A percentile compares a stretch with the other conserved stretches of the same genome.
Conservation (phyloP, 2,888 invertebrate species). For the Cryptophagus acutangulus region DNA sequence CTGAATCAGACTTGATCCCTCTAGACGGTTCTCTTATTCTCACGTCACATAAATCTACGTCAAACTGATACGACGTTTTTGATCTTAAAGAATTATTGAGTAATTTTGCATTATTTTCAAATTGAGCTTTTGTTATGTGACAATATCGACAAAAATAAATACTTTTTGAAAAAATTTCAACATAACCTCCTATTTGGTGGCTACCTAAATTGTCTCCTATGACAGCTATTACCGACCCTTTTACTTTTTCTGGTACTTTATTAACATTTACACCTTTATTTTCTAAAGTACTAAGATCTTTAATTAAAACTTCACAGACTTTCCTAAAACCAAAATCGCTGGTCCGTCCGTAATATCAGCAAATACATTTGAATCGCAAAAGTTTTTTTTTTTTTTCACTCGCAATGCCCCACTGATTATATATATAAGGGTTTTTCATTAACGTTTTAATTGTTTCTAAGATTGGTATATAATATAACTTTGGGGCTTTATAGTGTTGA, state of each 20-base stretch:
- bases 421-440: neutral
- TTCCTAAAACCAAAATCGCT: conserved; percentile 24
- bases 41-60: neutral
- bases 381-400: neutral
- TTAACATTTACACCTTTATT: conserved; percentile 21
- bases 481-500: too few species aligned
- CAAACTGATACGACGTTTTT: conserved; percentile 1
- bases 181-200: conserved; percentile 34
- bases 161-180: conserved; percentile 28
- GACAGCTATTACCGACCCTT: conserved; percentile 28
- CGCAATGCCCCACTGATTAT: neutral
- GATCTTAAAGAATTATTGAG: neutral
- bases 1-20: conserved; percentile 17
- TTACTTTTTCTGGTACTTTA: conserved; percentile 13
- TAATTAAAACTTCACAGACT: conserved; percentile 24
- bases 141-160: conserved; percentile 32
- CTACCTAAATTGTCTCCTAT: conserved; percentile 29
- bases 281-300: conserved; percentile 29
- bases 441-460: neutral
- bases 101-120: conserved; percentile 3
- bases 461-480: neutral
- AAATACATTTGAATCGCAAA: too few species aligned
- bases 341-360: neutral
- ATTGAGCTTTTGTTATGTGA: conserved; percentile 11
- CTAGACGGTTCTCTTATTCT: conserved; percentile 2